Evolutionary conservation across 2,797 vertebrate genomes (phyloP).

Genomic region (Sebastes cheni): DNA sequence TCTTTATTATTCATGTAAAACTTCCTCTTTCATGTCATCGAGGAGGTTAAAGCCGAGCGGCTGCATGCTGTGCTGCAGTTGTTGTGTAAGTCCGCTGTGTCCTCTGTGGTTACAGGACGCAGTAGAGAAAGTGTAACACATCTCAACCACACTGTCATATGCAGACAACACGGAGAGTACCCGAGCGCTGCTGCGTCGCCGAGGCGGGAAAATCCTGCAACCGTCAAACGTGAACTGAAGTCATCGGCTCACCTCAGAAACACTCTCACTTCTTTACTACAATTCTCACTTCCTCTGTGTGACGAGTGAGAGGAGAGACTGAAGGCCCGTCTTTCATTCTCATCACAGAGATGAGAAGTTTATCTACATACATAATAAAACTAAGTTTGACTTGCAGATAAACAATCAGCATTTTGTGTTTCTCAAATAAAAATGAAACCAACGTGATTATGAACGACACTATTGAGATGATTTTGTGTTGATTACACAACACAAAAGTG

Average conservation of each 20-base stretch:
- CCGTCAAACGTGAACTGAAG: constrained; percentile 40
- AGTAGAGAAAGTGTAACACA: background rate
- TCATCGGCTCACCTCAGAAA: constrained; percentile 38
- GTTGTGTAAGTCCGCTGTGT: background rate
- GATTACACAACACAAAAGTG: no score
- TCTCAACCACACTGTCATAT: constrained; percentile 25
- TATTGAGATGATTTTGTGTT: background rate
- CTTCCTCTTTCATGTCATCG: background rate
- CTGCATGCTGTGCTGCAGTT: background rate
- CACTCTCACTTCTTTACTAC: constrained; percentile 65
- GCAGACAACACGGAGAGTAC: constrained; percentile 7
- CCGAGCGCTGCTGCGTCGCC: background rate
- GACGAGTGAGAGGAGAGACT: background rate
- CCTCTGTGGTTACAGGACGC: constrained; percentile 5
- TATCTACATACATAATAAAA: background rate
- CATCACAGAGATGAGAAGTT: background rate
- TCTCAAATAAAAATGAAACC: background rate
- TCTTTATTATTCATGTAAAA: background rate
- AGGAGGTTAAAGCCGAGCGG: background rate
- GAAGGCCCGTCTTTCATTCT: background rate
- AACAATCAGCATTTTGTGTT: background rate
- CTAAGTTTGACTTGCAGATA: background rate
- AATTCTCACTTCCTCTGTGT: constrained; percentile 65
- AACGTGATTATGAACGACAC: background rate
- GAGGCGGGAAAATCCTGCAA: constrained; percentile 44